Evolutionary conservation across 2,797 vertebrate genomes (phyloP), one percentile per base, ranked within the genome.

Genomic region (Scleropages formosus): DNA sequence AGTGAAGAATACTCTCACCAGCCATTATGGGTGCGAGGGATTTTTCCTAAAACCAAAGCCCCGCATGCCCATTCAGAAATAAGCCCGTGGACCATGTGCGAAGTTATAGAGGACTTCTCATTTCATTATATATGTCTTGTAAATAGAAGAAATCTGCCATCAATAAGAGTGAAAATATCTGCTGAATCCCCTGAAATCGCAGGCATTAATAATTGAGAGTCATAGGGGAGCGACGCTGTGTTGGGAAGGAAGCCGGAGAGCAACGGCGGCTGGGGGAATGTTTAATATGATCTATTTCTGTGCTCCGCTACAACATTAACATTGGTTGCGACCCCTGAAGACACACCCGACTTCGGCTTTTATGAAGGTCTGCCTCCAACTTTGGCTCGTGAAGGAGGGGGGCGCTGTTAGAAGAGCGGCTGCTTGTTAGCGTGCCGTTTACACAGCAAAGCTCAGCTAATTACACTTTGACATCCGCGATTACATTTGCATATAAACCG

Each of bases 181-280:
- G 91, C 92, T 93, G 92, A 94, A 92, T 90, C 91, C 90, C 76
- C 74, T 88, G 92, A 90, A 95, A 95, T 93, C 88, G 87, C 84
- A 74, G 81, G 81, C 88, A 95, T 96, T 91, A 96, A 96, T 96
- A 95, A 96, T 95, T 94, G 91, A 96, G 88, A 85, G 87, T 89
- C 92, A 94, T 90, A 86, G 88, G 93, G 95, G 94, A 94, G 90
- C 90, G 88, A 87, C 89, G 87, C 88, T 91, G 88, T 89, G 89
- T 91, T 92, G 88, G 90, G 93, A 91, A 89, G 89, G 90, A 84
- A 87, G 90, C 88, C 89, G 88, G 89, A 93, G 92, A 93, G 92
- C 88, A 92, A 91, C 90, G 67, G 44, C 85, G 91, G 91, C 87
- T 88, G 88, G 80, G 86, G 89, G 90, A 91, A 88, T 88, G 88